phyloP scores from a whole-genome alignment of 2,113 vertebrate species.

The Micronycteris hirsuta region DNA sequence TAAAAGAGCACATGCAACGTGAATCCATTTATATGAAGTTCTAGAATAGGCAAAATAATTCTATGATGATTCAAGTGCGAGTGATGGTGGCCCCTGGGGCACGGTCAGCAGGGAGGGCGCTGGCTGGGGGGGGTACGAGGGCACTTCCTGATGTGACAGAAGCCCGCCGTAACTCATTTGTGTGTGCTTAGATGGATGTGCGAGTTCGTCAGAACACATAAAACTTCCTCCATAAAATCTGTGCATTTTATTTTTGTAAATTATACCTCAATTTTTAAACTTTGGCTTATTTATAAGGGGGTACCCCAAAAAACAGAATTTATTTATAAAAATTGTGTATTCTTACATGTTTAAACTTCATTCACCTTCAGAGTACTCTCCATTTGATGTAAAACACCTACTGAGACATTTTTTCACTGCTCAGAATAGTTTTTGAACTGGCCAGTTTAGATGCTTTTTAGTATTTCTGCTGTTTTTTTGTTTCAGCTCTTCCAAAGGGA shows the following conservation, averaged over 20 bases:
- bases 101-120: neutral
- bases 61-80: neutral
- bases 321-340: too few species aligned
- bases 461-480: too few species aligned
- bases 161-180: neutral
- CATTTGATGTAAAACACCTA: too few species aligned
- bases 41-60: neutral
- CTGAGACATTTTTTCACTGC: too few species aligned
- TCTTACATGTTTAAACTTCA: too few species aligned
- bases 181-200: neutral
- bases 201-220: neutral
- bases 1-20: too few species aligned
- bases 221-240: neutral
- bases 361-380: too few species aligned
- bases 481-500: too few species aligned
- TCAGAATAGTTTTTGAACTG: too few species aligned
- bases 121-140: neutral
- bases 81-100: neutral
- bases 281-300: neutral
- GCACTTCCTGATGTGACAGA: neutral
- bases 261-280: conserved; percentile 14
- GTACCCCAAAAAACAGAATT: too few species aligned
- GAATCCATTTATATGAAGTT: too few species aligned
- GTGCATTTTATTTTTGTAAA: neutral
- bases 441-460: too few species aligned